Evolutionary conservation across 1,140 invertebrate species (phyloP).

Genomic region (Cepaea nemoralis): DNA sequence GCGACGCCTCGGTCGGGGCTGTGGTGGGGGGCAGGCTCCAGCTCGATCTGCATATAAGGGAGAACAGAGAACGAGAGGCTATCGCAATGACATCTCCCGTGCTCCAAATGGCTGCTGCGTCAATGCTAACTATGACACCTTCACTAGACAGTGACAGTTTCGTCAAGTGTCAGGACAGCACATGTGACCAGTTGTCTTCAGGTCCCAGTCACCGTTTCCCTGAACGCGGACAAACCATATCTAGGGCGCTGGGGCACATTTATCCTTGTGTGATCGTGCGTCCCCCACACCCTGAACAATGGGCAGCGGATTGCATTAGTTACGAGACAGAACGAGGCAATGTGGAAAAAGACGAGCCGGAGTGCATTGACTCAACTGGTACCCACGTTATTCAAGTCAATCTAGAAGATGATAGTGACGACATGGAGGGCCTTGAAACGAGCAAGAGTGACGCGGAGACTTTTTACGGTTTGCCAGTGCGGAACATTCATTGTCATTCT

Average conservation of each 20-base stretch:
- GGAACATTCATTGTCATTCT: too few species aligned
- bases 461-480: too few species aligned
- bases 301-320: neutral
- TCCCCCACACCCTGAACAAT: neutral
- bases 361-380: neutral
- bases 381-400: too few species aligned
- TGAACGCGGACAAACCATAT: neutral
- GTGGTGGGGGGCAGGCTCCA: conserved; percentile 35
- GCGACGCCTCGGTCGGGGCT: conserved; percentile 39
- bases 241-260: neutral
- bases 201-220: neutral
- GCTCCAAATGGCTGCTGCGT: neutral
- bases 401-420: too few species aligned
- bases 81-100: conserved; percentile 1
- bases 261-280: conserved; percentile 38
- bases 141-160: conserved; percentile 26
- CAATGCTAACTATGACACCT: neutral
- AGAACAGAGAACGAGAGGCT: neutral
- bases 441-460: too few species aligned
- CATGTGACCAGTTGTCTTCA: conserved; percentile 7
- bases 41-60: neutral
- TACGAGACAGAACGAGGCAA: neutral
- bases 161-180: neutral
- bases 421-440: too few species aligned
- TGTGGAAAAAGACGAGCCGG: neutral